A percentile compares a stretch with the other conserved stretches of the same genome.
Conservation (phyloP, 1,140 invertebrate genomes). For the Drosophila miranda region DNA sequence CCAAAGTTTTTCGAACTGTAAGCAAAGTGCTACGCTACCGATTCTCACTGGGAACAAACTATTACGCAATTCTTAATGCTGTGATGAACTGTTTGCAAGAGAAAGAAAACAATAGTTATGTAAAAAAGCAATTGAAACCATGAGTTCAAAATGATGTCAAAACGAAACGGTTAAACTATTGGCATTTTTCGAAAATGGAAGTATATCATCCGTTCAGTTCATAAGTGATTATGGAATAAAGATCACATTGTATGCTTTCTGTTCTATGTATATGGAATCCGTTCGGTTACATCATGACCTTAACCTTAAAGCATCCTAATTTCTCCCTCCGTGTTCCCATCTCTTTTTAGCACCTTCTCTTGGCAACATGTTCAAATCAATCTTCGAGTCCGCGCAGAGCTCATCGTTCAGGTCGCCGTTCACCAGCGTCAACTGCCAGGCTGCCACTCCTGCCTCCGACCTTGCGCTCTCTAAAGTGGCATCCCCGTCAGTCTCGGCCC, state of each 20-base stretch:
- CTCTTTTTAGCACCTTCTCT: slow-evolving; percentile 19
- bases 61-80: slow-evolving; percentile 61
- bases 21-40: background rate
- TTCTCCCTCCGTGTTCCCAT: too few relatives aligned
- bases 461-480: slow-evolving; percentile 47
- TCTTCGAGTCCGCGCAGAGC: slow-evolving; percentile 89
- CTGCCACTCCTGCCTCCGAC: slow-evolving; percentile 62
- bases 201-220: background rate
- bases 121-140: slow-evolving; percentile 49
- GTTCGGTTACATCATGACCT: slow-evolving; percentile 68
- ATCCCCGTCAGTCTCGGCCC: slow-evolving; percentile 33
- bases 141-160: background rate
- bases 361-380: slow-evolving; percentile 85
- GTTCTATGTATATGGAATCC: too few relatives aligned
- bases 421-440: slow-evolving; percentile 85
- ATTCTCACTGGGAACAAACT: slow-evolving; percentile 15
- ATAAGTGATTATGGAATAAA: too few relatives aligned
- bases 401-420: slow-evolving; percentile 89
- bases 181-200: background rate
- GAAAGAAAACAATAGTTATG: slow-evolving; percentile 62
- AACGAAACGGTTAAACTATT: background rate
- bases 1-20: slow-evolving; percentile 37
- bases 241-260: too few relatives aligned
- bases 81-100: slow-evolving; percentile 31
- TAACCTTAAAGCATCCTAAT: slow-evolving; percentile 56